phyloP scores from a whole-genome alignment of 2,888 invertebrate genomes.

The Molorchus minor region DNA sequence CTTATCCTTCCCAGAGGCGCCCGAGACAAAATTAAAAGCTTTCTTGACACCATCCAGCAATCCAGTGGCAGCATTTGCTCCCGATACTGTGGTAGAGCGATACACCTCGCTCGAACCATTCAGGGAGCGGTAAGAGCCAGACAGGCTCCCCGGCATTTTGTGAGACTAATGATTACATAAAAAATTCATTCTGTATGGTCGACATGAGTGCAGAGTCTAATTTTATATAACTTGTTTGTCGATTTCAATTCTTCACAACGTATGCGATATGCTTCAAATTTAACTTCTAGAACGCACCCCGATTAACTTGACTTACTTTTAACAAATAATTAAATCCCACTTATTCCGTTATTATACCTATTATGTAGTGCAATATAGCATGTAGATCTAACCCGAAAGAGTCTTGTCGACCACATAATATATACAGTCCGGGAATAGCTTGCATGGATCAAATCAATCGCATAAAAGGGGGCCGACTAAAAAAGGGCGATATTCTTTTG shows the following conservation, averaged over 20 bases:
- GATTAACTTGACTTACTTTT: too few species aligned
- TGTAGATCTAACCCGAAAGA: too few species aligned
- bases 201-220: conserved; percentile 19
- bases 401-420: too few species aligned
- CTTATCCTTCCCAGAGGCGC: conserved; percentile 41
- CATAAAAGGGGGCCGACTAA: too few species aligned
- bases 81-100: conserved; percentile 69
- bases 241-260: background rate
- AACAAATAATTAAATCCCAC: too few species aligned
- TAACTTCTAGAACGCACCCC: too few species aligned
- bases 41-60: conserved; percentile 70
- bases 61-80: conserved; percentile 59
- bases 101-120: conserved; percentile 65
- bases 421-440: too few species aligned
- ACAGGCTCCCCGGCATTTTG: conserved; percentile 71
- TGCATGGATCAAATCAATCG: too few species aligned
- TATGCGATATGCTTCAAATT: too few species aligned
- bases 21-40: conserved; percentile 63
- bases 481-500: too few species aligned
- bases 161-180: conserved; percentile 35
- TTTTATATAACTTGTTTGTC: conserved; percentile 14
- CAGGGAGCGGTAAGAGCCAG: conserved; percentile 72
- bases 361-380: too few species aligned
- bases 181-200: conserved; percentile 36
- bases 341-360: too few species aligned